Percentiles rank a stretch among this genome's conserved stretches.
These are phyloP conservation scores for Donacobius atricapilla DNA, from an alignment of 2,113 vertebrate genomes.

Conservation along the genomic window DNA sequence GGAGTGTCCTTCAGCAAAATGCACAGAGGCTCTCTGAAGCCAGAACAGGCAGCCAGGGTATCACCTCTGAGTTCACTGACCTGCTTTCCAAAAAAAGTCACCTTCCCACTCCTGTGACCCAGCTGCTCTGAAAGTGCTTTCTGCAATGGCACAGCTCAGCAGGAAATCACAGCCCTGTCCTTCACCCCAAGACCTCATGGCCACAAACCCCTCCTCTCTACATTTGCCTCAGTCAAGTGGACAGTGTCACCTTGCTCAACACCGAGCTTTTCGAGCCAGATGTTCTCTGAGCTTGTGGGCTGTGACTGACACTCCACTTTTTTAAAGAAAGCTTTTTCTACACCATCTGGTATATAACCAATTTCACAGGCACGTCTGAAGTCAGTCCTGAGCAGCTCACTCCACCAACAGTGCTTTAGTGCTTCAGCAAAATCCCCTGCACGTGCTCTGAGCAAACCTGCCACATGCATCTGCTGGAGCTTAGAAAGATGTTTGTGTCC, in stretches of 20 bases:
- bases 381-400: background rate
- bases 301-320: background rate
- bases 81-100: background rate
- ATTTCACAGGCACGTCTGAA: rapidly evolving
- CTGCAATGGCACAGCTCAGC: background rate
- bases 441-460: rapidly evolving
- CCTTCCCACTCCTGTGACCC: background rate
- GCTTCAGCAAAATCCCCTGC: background rate
- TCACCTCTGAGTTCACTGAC: background rate
- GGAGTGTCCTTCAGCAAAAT: background rate
- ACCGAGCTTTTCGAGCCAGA: background rate
- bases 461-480: background rate
- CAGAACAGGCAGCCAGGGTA: background rate
- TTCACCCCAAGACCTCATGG: background rate
- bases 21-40: background rate
- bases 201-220: background rate
- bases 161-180: background rate
- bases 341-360: background rate
- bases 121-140: background rate
- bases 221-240: background rate
- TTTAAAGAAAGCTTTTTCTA: background rate
- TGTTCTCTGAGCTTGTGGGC: background rate
- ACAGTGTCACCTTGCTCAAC: rapidly evolving
- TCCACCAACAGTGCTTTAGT: background rate
- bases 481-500: background rate